phyloP scores from a whole-genome alignment of 1,140 invertebrate species.

The Neodiprion fabricii region DNA sequence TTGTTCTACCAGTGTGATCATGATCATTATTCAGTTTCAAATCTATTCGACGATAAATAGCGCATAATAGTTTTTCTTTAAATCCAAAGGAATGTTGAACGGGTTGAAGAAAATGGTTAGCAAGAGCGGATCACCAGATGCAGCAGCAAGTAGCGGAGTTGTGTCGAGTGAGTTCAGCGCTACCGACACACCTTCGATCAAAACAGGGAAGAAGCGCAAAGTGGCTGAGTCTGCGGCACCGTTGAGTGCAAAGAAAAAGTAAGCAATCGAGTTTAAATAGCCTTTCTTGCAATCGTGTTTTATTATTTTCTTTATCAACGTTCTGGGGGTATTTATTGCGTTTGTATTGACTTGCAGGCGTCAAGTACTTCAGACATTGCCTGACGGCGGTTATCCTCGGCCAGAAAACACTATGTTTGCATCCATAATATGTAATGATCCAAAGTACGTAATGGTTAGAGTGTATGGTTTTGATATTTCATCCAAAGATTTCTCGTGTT shows the following conservation, averaged over 20 bases:
- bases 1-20: background rate
- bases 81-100: conserved; percentile 71
- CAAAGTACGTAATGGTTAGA: conserved; percentile 40
- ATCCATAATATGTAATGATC: conserved; percentile 41
- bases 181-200: conserved; percentile 58
- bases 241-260: conserved; percentile 66
- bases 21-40: no score
- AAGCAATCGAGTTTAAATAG: conserved; percentile 30
- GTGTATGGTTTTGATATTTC: conserved; percentile 21
- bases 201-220: conserved; percentile 71
- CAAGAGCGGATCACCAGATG: conserved; percentile 58
- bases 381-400: conserved; percentile 32
- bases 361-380: conserved; percentile 39
- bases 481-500: background rate
- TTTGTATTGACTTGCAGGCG: conserved; percentile 37
- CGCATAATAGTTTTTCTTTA: conserved; percentile 29
- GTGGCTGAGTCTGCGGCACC: conserved; percentile 50
- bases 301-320: background rate
- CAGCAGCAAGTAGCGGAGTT: conserved; percentile 40
- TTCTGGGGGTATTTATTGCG: background rate
- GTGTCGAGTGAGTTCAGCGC: conserved; percentile 26
- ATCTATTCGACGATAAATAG: no score
- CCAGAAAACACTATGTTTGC: conserved; percentile 24
- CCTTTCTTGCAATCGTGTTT: background rate
- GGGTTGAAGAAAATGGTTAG: conserved; percentile 80